Evolutionary conservation across 1,140 invertebrate genomes (phyloP).

Genomic region (Linepithema humile): DNA sequence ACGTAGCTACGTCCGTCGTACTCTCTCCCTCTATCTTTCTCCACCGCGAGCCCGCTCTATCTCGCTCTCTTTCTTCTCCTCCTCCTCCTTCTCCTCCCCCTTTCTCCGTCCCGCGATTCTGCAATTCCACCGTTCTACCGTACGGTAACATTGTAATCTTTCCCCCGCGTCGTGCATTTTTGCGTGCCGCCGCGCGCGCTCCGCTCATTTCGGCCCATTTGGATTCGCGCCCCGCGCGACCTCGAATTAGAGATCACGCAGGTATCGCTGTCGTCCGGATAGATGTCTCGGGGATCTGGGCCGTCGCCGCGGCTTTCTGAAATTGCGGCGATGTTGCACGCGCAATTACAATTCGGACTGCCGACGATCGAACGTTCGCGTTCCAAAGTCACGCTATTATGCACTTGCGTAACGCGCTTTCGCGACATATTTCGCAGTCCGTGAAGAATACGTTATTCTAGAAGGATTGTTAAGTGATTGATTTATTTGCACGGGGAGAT

Average conservation of each 20-base stretch:
- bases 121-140: slow-evolving; percentile 69
- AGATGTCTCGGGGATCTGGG: slow-evolving; percentile 34
- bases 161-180: slow-evolving; percentile 61
- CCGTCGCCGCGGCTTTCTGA: neutral
- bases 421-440: neutral
- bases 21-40: slow-evolving; percentile 48
- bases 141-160: slow-evolving; percentile 73
- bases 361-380: neutral
- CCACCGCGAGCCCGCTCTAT: neutral
- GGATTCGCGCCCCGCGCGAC: slow-evolving; percentile 67
- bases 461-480: neutral
- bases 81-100: neutral
- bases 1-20: slow-evolving; percentile 51
- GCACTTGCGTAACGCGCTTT: neutral
- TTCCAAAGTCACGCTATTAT: neutral
- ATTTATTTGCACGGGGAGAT: neutral
- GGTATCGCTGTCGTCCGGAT: slow-evolving; percentile 37
- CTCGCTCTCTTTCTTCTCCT: neutral
- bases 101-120: slow-evolving; percentile 61
- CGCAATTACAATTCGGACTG: neutral
- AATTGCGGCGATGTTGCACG: slow-evolving; percentile 22
- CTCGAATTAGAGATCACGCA: slow-evolving; percentile 68
- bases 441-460: neutral
- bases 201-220: slow-evolving; percentile 68
- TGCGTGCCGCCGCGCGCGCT: slow-evolving; percentile 59